Conservation (phyloP, 2,113 vertebrate species). For the Onychostruthus taczanowskii region DNA sequence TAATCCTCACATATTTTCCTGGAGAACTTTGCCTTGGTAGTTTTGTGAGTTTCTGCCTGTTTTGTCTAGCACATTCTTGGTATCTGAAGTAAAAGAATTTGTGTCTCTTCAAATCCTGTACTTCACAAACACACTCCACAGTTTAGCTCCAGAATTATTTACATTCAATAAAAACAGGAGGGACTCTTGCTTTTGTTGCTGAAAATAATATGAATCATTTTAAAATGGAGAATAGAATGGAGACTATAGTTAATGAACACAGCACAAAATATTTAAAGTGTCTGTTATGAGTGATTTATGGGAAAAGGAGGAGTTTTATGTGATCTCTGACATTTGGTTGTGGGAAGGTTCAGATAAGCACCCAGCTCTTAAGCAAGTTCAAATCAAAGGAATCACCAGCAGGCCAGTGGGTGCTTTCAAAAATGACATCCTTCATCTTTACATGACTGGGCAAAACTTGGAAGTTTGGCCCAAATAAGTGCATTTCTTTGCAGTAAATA, state of each 20-base stretch:
- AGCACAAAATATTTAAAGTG: background rate
- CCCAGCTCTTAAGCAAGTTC: background rate
- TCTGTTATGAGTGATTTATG: background rate
- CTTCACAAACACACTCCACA: conserved; percentile 1
- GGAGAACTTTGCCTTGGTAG: conserved; percentile 44
- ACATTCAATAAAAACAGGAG: background rate
- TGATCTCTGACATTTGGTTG: background rate
- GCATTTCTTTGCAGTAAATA: background rate
- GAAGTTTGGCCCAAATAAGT: background rate
- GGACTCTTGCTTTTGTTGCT: background rate
- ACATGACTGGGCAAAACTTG: background rate
- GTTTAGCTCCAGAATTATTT: background rate
- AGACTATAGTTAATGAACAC: background rate
- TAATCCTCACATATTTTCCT: conserved; percentile 61
- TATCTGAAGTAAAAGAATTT: conserved; percentile 13
- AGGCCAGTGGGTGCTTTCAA: background rate
- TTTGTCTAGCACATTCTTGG: conserved; percentile 64
- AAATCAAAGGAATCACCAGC: background rate
- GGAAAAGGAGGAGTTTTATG: background rate
- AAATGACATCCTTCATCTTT: background rate
- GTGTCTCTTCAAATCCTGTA: background rate
- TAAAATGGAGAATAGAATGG: background rate
- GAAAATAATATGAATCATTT: background rate
- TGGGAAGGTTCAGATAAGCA: background rate
- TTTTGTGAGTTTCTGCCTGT: conserved; percentile 41